Percentiles rank a stretch among this genome's conserved stretches.
These are phyloP conservation scores for Aulostomus chinensis DNA, from an alignment of 2,797 vertebrate genomes.

Conservation along the genomic window DNA sequence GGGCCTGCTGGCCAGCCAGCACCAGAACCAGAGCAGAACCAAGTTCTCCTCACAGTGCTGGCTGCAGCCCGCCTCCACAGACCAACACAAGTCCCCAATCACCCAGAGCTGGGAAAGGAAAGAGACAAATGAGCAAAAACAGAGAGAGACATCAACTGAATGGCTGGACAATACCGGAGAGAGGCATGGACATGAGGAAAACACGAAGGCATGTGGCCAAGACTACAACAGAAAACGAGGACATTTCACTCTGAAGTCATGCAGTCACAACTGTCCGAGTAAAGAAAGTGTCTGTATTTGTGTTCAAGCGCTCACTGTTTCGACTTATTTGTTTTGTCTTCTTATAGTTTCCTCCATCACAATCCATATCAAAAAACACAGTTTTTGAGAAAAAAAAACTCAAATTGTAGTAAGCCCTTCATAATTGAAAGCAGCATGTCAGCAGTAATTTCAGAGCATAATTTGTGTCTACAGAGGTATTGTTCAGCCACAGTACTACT, in stretches of 20 bases:
- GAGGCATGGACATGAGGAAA: slow-evolving; percentile 46
- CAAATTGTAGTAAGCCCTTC: too few relatives aligned
- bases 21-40: slow-evolving; percentile 75
- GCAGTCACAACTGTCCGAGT: too few relatives aligned
- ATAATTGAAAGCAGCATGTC: too few relatives aligned
- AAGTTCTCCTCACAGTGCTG: slow-evolving; percentile 60
- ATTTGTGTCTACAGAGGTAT: too few relatives aligned
- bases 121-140: slow-evolving; percentile 58
- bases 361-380: too few relatives aligned
- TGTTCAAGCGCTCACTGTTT: too few relatives aligned
- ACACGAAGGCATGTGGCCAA: slow-evolving; percentile 35
- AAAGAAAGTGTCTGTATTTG: too few relatives aligned
- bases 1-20: slow-evolving; percentile 65
- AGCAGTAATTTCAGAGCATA: too few relatives aligned
- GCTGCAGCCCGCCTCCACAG: slow-evolving; percentile 45
- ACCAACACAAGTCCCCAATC: slow-evolving; percentile 56
- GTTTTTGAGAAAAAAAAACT: too few relatives aligned
- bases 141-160: slow-evolving; percentile 67
- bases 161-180: slow-evolving; percentile 52
- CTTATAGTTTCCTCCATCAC: too few relatives aligned
- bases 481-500: too few relatives aligned
- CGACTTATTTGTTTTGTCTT: too few relatives aligned
- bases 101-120: slow-evolving; percentile 55
- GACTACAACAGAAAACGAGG: slow-evolving; percentile 16
- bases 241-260: slow-evolving; percentile 23